Evolutionary conservation across 2,888 invertebrate genomes (phyloP).

Genomic region (Drosophila quinaria): DNA sequence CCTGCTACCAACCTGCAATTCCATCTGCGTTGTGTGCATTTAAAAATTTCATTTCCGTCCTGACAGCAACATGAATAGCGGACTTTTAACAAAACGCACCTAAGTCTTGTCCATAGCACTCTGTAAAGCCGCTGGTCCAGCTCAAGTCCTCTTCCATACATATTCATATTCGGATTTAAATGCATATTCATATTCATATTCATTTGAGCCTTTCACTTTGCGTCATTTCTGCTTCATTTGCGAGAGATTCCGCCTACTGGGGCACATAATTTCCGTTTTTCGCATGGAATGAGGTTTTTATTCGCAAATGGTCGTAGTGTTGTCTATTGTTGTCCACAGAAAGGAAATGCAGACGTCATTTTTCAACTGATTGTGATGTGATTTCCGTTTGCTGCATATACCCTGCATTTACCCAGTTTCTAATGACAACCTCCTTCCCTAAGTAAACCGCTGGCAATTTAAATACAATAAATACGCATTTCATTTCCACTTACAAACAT

Average conservation of each 20-base stretch:
- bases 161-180: conserved; percentile 6
- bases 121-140: conserved; percentile 6
- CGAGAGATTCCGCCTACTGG: conserved; percentile 30
- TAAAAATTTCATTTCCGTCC: conserved; percentile 72
- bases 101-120: conserved; percentile 30
- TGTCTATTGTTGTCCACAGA: conserved; percentile 59
- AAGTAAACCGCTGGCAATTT: conserved; percentile 60
- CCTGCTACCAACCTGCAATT: conserved; percentile 14
- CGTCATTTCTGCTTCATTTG: conserved; percentile 66
- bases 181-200: conserved; percentile 30
- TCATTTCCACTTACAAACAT: conserved; percentile 79
- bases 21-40: conserved; percentile 37
- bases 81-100: conserved; percentile 41
- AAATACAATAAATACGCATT: conserved; percentile 80
- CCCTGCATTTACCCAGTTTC: conserved; percentile 25
- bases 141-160: conserved; percentile 8
- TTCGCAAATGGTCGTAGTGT: conserved; percentile 44
- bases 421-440: conserved; percentile 36
- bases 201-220: conserved; percentile 40
- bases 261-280: conserved; percentile 67
- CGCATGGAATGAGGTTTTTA: conserved; percentile 52
- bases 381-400: conserved; percentile 69
- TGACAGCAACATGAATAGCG: conserved; percentile 55
- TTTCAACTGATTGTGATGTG: conserved; percentile 61
- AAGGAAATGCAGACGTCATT: conserved; percentile 70